A percentile compares a stretch with the other conserved stretches of the same genome.
These are phyloP conservation scores for Peromyscus aztecus DNA, from an alignment of 2,797 vertebrate species.

Conservation along the genomic window DNA sequence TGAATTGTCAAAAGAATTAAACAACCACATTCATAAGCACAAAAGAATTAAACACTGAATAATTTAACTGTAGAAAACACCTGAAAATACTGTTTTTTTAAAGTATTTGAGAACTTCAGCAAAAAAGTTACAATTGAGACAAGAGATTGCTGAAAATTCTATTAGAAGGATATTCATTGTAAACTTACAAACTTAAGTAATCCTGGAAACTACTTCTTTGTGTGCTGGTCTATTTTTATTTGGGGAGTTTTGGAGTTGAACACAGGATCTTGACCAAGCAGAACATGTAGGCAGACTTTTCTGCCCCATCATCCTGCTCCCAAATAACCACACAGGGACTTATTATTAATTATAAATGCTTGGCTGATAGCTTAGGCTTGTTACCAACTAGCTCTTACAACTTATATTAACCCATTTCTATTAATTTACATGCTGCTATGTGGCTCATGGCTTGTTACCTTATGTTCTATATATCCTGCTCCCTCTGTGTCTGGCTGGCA, in stretches of 20 bases:
- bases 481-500: not conserved
- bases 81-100: not conserved
- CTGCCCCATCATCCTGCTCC: not conserved
- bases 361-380: not conserved
- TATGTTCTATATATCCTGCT: not conserved
- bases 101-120: not conserved
- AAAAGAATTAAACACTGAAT: not conserved
- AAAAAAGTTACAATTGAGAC: not conserved
- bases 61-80: not conserved
- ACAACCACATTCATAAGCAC: not conserved
- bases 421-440: not conserved
- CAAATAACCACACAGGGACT: not conserved
- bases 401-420: not conserved
- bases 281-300: not conserved
- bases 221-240: not conserved
- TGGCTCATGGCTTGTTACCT: not conserved
- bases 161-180: not conserved
- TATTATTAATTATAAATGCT: not conserved
- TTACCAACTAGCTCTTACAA: not conserved
- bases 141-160: not conserved
- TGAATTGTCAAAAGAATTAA: not conserved
- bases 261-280: not conserved
- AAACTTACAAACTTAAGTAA: not conserved
- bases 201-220: not conserved
- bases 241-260: not conserved